Evolutionary conservation across 2,797 vertebrate genomes (phyloP).

Genomic region (Melanotaenia parkinsoni): DNA sequence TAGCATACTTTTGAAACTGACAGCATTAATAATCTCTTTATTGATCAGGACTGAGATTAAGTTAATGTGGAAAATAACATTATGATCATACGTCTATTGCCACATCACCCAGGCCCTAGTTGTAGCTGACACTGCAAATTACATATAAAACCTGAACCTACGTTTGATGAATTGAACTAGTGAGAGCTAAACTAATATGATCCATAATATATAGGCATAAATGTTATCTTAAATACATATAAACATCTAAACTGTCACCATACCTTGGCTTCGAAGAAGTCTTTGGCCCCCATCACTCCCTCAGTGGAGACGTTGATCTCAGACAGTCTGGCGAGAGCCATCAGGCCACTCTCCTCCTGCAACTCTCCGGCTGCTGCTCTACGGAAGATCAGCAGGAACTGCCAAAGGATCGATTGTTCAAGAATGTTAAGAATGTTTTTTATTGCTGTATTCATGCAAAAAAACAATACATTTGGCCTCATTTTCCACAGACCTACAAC

Average conservation of each 20-base stretch:
- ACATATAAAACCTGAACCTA: neutral
- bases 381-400: constrained; percentile 95
- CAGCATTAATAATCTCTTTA: too few relatives aligned
- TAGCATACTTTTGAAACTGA: too few relatives aligned
- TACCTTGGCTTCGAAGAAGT: constrained; percentile 98
- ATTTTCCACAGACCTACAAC: too few relatives aligned
- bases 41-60: too few relatives aligned
- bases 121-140: neutral
- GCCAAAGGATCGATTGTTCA: neutral
- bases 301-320: constrained; percentile 94
- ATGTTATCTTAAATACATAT: neutral
- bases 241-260: constrained; percentile 15
- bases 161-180: neutral
- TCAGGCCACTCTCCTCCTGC: constrained; percentile 91
- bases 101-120: too few relatives aligned
- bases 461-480: too few relatives aligned
- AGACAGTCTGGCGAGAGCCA: constrained; percentile 92
- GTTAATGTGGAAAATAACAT: too few relatives aligned
- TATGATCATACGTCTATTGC: too few relatives aligned
- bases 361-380: constrained; percentile 92
- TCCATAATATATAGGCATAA: neutral
- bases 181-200: neutral
- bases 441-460: too few relatives aligned
- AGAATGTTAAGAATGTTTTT: too few relatives aligned
- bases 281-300: constrained; percentile 93